These are phyloP conservation scores for Norana najaformis DNA, from an alignment of 2,888 invertebrate genomes.

Conservation along the genomic window DNA sequence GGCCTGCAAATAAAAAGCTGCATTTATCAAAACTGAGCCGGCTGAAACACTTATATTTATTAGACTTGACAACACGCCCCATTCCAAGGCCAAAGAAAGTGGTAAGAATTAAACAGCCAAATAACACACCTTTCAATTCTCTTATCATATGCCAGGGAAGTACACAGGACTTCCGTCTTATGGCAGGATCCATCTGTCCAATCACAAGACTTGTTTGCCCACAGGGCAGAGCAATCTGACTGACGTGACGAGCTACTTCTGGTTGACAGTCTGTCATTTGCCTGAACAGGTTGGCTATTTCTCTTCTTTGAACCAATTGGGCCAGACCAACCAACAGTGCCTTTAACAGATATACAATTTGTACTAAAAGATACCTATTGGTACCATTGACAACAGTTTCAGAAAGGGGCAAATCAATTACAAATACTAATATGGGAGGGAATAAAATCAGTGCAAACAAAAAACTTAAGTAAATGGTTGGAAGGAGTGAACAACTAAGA, in stretches of 20 bases:
- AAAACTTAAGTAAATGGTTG: not conserved
- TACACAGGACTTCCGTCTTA: not conserved
- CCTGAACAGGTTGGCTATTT: not conserved
- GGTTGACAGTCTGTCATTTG: not conserved
- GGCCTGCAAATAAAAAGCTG: not conserved
- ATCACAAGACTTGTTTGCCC: not conserved
- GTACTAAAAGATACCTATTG: not conserved
- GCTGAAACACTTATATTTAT: not conserved
- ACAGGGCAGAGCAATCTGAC: not conserved
- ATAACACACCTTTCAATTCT: slow-evolving; percentile 13
- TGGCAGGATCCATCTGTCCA: not conserved
- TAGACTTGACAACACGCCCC: slow-evolving; percentile 62
- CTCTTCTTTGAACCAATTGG: not conserved
- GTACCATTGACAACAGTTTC: too few species aligned
- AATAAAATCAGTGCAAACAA: not conserved
- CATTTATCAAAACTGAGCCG: not conserved
- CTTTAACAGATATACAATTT: not conserved
- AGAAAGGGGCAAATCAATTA: not conserved
- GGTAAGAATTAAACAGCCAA: not conserved
- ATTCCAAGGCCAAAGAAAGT: slow-evolving; percentile 49
- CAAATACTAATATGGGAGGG: not conserved
- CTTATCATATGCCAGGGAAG: not conserved
- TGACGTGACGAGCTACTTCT: not conserved
- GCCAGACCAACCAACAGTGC: not conserved
- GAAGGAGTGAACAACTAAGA: not conserved